Evolutionary conservation across 2,113 vertebrate genomes (phyloP), one percentile per base, ranked within the genome.

Genomic region (Pluvianellus socialis): DNA sequence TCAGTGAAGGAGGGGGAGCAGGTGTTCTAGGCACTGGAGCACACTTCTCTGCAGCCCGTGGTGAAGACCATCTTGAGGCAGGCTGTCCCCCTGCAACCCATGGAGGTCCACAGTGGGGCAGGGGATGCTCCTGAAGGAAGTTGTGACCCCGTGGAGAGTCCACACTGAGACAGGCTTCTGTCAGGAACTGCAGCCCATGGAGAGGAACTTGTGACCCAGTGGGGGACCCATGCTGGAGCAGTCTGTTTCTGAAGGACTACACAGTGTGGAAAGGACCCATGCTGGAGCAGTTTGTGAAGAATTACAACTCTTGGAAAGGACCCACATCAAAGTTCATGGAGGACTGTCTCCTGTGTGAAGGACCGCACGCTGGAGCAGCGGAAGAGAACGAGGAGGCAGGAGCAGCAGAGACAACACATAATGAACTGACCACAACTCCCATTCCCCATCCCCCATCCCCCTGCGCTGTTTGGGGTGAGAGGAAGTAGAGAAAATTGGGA

Each of bases 381-480:
- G 19, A 47, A 35, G 21, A 4, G 26, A 4, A 3, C 28, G 44
- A 28, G 23, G 10, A 77, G 20, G 58, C 62, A 67, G 30, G 3
- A 62, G 9, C 0, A 4, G 12, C 10, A 76, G 33, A 56, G 12
- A 40, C 16, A 62, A 32, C 0, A 0, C 30, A 4, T 76, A 10
- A 49, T 20, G 14, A 63, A 27, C 5, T 5, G 6, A 38, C 5
- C 9, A 2, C 17, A 76, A 15, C 3, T 2, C 2, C 5, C 7
- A 0, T 66, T 62, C 19, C 5, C 19, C 4, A 1, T 19, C 3
- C 19, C 5, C 19, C 4, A 1, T 19, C 3, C 4, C 4, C 12
- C 10, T 42, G 7, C 1, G 7, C 10, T 5, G 2, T 6, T 3
- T 2, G 1, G 8, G 4, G 27, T 18, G 0, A 16, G 13, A 67